phyloP scores from a whole-genome alignment of 2,113 vertebrate species.

The Calidris pygmaea region DNA sequence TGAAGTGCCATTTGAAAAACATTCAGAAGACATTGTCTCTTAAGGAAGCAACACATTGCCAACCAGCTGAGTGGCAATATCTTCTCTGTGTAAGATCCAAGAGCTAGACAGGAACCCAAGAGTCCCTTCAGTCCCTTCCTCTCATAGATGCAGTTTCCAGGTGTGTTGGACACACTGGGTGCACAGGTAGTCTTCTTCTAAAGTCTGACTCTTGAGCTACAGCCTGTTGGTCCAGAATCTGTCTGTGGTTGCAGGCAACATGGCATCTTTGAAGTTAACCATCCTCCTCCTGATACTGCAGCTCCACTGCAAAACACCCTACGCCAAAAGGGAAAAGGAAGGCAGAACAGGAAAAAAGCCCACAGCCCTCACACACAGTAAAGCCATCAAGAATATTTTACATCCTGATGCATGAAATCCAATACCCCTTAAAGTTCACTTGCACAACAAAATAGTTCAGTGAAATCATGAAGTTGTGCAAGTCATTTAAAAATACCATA shows the following conservation, averaged over 20 bases:
- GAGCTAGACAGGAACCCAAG: neutral
- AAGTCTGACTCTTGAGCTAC: neutral
- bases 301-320: neutral
- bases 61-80: neutral
- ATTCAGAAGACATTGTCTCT: neutral
- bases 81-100: neutral
- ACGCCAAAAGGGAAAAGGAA: neutral
- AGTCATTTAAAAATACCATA: constrained; percentile 1
- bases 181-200: neutral
- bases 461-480: constrained; percentile 16
- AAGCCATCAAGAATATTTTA: neutral
- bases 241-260: neutral
- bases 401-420: neutral
- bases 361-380: neutral
- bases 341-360: neutral
- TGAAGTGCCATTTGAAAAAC: neutral
- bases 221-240: neutral
- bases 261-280: neutral
- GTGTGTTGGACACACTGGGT: neutral
- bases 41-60: neutral
- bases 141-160: neutral
- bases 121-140: neutral
- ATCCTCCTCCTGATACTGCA: neutral
- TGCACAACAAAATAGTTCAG: neutral
- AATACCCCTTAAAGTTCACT: neutral